A percentile compares a stretch with the other conserved stretches of the same genome.
phyloP scores from a whole-genome alignment of 2,797 vertebrate species.

The Phyllotis vaccarum region DNA sequence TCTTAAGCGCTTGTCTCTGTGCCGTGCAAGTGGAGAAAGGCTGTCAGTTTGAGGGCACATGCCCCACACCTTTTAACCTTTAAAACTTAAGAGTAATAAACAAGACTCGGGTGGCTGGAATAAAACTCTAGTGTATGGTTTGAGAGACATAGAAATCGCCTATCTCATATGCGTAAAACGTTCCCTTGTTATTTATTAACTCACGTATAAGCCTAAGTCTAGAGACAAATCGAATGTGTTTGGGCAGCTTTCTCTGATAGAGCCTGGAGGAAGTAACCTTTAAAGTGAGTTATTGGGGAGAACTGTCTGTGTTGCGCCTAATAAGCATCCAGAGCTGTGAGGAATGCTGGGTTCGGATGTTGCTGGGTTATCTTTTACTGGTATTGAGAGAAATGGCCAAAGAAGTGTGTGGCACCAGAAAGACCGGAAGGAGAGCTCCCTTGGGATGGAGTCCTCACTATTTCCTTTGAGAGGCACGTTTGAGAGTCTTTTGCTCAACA shows the following conservation, averaged over 20 bases:
- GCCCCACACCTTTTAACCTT: not conserved
- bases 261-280: slow-evolving; percentile 48
- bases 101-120: not conserved
- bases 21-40: not conserved
- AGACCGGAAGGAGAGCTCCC: not conserved
- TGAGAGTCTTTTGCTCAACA: not conserved
- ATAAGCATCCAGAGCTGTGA: not conserved
- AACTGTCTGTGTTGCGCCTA: not conserved
- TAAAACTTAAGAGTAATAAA: slow-evolving; percentile 3
- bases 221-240: not conserved
- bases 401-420: not conserved
- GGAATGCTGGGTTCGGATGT: slow-evolving; percentile 20
- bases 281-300: not conserved
- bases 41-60: not conserved
- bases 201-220: not conserved
- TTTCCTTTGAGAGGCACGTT: not conserved
- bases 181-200: not conserved
- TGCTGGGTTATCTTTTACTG: not conserved
- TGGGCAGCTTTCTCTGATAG: not conserved
- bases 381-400: slow-evolving; percentile 22
- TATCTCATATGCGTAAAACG: not conserved
- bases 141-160: not conserved
- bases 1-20: not conserved
- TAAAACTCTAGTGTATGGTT: not conserved
- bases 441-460: not conserved